Conservation (phyloP, 2,113 vertebrate genomes). For the Apus apus region DNA sequence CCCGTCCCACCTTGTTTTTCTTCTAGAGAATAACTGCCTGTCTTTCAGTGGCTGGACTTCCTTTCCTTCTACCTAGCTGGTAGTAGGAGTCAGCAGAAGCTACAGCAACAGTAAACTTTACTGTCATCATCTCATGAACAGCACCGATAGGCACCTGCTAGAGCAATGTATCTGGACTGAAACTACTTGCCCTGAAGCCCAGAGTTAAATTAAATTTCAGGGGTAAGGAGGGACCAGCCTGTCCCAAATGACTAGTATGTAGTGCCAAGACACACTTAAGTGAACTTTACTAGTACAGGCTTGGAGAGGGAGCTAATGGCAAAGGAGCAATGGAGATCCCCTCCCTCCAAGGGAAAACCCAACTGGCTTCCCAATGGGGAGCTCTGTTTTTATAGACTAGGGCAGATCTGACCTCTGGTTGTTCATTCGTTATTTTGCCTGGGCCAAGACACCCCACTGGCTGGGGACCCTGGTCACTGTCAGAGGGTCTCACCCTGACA, state of each 20-base stretch:
- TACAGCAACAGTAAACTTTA: not conserved
- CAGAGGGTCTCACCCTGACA: too few species aligned
- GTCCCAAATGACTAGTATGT: not conserved
- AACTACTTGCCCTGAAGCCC: not conserved
- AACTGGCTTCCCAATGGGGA: too few species aligned
- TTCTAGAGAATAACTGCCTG: not conserved
- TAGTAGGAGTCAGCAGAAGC: not conserved
- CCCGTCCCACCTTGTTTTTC: not conserved
- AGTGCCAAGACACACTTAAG: not conserved
- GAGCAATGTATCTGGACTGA: not conserved
- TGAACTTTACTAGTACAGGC: not conserved
- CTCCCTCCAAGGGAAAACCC: constrained; percentile 41
- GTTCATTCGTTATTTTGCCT: too few species aligned
- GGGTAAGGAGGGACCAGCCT: not conserved
- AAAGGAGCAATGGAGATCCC: not conserved
- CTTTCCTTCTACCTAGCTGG: not conserved
- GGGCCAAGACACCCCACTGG: too few species aligned
- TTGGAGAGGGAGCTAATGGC: not conserved
- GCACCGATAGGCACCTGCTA: not conserved
- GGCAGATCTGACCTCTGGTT: too few species aligned
- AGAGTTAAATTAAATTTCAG: not conserved
- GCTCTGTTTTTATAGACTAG: too few species aligned
- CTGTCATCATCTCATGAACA: not conserved
- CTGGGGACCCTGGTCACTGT: too few species aligned
- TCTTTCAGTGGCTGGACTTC: not conserved